Base-by-base conservation (phyloP, 2,888 invertebrate species). In the Cetonia aurata region DNA sequence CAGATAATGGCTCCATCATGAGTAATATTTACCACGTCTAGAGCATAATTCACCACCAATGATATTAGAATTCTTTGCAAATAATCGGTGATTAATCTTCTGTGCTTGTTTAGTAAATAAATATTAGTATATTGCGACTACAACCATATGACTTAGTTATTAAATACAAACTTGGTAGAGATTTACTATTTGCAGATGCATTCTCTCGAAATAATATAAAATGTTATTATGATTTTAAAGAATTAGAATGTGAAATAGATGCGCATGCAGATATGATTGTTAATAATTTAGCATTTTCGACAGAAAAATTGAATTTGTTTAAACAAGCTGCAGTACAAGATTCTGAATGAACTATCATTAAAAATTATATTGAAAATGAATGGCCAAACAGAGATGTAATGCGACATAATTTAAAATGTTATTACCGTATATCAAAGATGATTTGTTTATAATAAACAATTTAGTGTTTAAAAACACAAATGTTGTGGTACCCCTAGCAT, bases 391-490 rank as follows among this genome's bases (percentile, higher is more conserved):
- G 1, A 19, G 10, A 15, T 17, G n/a, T 52, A 52, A 15, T 52
- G 19, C 55, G 3, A 12, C n/a, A 55, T 15, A 55, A 55, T n/a
- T 12, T 55, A 19, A 55, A 55, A 17, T 55, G 25, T 55, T 55
- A 19, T n/a, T 55, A 17, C 19, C 33, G 19, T n/a, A n/a, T 10
- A 55, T 55, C n/a, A n/a, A 25, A 1, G 46, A 48, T 9, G 65
- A 48, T 42, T 13, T 59, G 8, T 37, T 65, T 37, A 9, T 25
- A 12, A 25, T 13, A 48, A 48, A 65, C 15, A 46, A 65, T 48
- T 12, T 65, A 19, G 15, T 65, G n/a, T 65, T 60, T 42, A 41
- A 33, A 37, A 33, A 33, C n/a, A 42, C 33, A 41, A 60, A 33
- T 12, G 44, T 60, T 41, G 41, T 60, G 9, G 60, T 60, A 41